Evolutionary conservation across 1,140 invertebrate species (phyloP).

Genomic region (Geopemphigus sp.): DNA sequence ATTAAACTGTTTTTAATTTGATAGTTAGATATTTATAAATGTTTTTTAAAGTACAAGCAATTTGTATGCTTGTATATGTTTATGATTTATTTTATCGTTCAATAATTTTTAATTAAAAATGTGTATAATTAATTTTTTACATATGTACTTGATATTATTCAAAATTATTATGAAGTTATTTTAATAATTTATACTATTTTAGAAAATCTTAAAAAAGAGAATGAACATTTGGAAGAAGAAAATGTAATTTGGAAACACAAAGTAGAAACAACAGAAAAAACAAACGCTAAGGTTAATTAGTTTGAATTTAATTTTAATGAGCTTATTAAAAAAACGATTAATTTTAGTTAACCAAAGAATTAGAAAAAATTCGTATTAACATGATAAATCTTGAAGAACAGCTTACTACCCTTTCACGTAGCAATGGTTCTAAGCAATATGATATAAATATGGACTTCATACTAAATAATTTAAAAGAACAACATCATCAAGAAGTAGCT

Average conservation of each 20-base stretch:
- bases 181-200: not conserved
- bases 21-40: no score
- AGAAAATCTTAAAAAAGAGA: constrained; percentile 32
- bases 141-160: not conserved
- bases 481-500: constrained; percentile 31
- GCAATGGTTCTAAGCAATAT: constrained; percentile 33
- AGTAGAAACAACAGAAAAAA: constrained; percentile 8
- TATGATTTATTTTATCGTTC: no score
- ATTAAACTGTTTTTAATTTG: no score
- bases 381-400: constrained; percentile 41
- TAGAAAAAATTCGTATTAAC: constrained; percentile 26
- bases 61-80: no score
- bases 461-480: constrained; percentile 34
- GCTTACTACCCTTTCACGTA: constrained; percentile 18
- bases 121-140: no score
- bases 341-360: constrained; percentile 28
- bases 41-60: no score
- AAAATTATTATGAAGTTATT: no score
- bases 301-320: not conserved
- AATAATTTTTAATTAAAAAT: no score
- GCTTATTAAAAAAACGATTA: not conserved
- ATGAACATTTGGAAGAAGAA: constrained; percentile 36
- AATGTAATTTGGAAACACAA: constrained; percentile 3
- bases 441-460: constrained; percentile 34
- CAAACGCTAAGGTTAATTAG: constrained; percentile 9